Evolutionary conservation across 1,140 invertebrate genomes (phyloP), one percentile per base, ranked within the genome.

Genomic region (Zaprionus inermis): DNA sequence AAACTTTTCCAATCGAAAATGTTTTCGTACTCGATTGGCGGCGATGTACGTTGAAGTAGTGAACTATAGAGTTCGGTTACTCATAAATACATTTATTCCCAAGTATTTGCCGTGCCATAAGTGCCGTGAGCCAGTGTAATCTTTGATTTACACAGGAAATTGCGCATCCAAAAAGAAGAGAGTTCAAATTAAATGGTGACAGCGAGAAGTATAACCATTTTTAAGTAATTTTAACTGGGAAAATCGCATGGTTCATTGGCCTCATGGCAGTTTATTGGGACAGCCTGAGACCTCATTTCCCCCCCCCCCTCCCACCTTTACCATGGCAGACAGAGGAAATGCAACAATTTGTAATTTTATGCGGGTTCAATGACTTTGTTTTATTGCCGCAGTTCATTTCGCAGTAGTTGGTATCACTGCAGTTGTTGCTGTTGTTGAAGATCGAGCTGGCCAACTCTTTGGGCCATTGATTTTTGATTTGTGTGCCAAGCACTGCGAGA

Each of bases 1-100:
- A 82, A 88, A 78, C 69, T 86, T 86, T 86, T 78, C 65, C 81
- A 82, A 88, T 83, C 70, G 63, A 65, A 82, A 82, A 79, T 82
- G 79, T 88, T 79, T 88, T 76, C 67, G 61, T 59, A 79, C 67
- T 77, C 83, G 66, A 82, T 88, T 77, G 64, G 38, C 7, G 30
- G 5, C 60, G 12, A 55, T 68, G 56, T 36, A 67, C 32, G 57
- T 16, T 44, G n/a, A 44, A 9, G n/a, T 16, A 14, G 36, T n/a
- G 4, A 9, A 38, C 36, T 14, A 44, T 44, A 24, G 49, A 76
- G 80, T 78, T 7, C 36, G 28, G 52, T 71, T 46, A 20, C 61
- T 49, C 58, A 14, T 49, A 71, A 36, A 49, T 71, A 67, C 61
- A 88, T 79, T 79, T 76, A 86, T 73, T 59, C 61, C 68, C 55